A percentile compares a stretch with the other conserved stretches of the same genome.
Conservation (phyloP, 2,888 invertebrate species). For the Notocelia uddmanniana region DNA sequence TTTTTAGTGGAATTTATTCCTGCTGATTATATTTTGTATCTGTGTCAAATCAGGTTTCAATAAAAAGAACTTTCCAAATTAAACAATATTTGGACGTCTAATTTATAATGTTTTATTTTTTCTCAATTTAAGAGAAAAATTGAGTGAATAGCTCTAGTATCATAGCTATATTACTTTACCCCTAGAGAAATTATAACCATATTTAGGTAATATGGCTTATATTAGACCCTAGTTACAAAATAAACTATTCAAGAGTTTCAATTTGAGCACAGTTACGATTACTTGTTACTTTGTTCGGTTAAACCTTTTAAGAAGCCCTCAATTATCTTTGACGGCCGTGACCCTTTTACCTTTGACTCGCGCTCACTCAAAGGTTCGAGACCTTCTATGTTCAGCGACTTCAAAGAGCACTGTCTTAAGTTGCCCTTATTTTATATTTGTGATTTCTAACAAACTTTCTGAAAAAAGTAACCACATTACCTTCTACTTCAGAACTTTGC, state of each 20-base stretch:
- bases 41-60: too few species aligned
- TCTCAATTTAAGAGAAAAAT: too few species aligned
- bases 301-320: constrained; percentile 71
- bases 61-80: too few species aligned
- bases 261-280: constrained; percentile 34
- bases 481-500: constrained; percentile 5
- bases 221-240: too few species aligned
- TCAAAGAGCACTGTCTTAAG: constrained; percentile 76
- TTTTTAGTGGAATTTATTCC: too few species aligned
- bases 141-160: too few species aligned
- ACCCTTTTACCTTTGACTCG: constrained; percentile 77
- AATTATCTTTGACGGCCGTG: constrained; percentile 76
- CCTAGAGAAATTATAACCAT: too few species aligned
- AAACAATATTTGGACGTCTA: too few species aligned
- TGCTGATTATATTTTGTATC: too few species aligned
- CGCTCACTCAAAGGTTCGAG: constrained; percentile 66
- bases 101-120: too few species aligned
- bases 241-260: constrained; percentile 30
- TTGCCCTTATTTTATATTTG: constrained; percentile 59
- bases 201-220: too few species aligned
- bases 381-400: constrained; percentile 63
- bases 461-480: constrained; percentile 36
- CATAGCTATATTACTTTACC: too few species aligned
- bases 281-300: constrained; percentile 39
- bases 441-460: constrained; percentile 41